Evolutionary conservation across 2,888 invertebrate genomes (phyloP).

Genomic region (Rhyacophila evoluta): DNA sequence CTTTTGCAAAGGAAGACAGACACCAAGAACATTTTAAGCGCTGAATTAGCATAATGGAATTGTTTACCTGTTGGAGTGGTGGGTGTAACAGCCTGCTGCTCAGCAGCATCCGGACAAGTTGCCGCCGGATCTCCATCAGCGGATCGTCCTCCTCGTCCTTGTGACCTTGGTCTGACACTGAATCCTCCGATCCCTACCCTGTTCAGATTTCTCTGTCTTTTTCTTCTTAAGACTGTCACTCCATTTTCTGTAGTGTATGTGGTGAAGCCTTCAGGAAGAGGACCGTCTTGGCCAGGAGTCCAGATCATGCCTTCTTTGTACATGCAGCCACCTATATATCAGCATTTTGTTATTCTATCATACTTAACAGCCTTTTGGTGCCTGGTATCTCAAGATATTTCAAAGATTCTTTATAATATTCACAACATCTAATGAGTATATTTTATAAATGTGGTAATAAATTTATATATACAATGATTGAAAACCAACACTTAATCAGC

Average conservation of each 20-base stretch:
- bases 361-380: no score
- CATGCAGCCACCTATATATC: slow-evolving; percentile 60
- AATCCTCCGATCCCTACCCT: slow-evolving; percentile 93
- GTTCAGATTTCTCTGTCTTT: slow-evolving; percentile 88
- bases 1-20: no score
- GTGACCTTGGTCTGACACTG: slow-evolving; percentile 79
- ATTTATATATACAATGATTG: no score
- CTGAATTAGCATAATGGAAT: no score
- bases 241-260: slow-evolving; percentile 85
- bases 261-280: slow-evolving; percentile 86
- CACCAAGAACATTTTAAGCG: no score
- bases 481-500: no score
- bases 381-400: no score
- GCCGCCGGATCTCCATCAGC: slow-evolving; percentile 68
- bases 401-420: no score
- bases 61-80: slow-evolving; percentile 50
- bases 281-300: slow-evolving; percentile 80
- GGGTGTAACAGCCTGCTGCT: slow-evolving; percentile 49
- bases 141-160: slow-evolving; percentile 69
- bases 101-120: slow-evolving; percentile 46
- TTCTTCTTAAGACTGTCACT: slow-evolving; percentile 82
- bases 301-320: slow-evolving; percentile 89
- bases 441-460: no score
- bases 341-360: no score
- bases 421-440: no score